Conservation (phyloP, 2,113 vertebrate genomes). For the Panurus biarmicus region DNA sequence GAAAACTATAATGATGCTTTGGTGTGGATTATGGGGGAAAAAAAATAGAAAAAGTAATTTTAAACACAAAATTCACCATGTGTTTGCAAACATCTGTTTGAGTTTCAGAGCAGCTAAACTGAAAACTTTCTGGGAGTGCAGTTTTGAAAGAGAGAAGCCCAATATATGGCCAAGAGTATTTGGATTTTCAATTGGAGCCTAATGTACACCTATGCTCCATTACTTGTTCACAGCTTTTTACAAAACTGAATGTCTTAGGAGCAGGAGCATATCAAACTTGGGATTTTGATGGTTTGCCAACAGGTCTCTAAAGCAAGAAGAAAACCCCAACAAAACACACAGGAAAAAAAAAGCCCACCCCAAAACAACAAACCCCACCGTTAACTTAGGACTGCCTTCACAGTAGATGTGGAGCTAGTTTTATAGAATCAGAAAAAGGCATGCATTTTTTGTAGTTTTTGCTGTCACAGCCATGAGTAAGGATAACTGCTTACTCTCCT, state of each 20-base stretch:
- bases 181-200: not conserved
- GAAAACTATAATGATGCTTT: not conserved
- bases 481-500: not conserved
- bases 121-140: not conserved
- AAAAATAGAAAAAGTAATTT: not conserved
- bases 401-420: not conserved
- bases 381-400: not conserved
- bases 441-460: not conserved
- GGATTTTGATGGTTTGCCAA: not conserved
- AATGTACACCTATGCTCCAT: not conserved
- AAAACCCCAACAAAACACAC: not conserved
- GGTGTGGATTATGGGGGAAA: not conserved
- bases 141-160: not conserved
- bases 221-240: not conserved
- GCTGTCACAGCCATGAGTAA: not conserved
- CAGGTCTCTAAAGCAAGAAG: not conserved
- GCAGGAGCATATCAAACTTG: not conserved
- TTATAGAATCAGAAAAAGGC: not conserved
- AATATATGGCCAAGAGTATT: not conserved
- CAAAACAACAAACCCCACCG: not conserved
- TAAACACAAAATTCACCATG: not conserved
- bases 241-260: not conserved
- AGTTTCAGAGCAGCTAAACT: not conserved
- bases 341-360: not conserved
- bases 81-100: not conserved